phyloP scores from a whole-genome alignment of 2,113 vertebrate species.

The Engystomops pustulosus region DNA sequence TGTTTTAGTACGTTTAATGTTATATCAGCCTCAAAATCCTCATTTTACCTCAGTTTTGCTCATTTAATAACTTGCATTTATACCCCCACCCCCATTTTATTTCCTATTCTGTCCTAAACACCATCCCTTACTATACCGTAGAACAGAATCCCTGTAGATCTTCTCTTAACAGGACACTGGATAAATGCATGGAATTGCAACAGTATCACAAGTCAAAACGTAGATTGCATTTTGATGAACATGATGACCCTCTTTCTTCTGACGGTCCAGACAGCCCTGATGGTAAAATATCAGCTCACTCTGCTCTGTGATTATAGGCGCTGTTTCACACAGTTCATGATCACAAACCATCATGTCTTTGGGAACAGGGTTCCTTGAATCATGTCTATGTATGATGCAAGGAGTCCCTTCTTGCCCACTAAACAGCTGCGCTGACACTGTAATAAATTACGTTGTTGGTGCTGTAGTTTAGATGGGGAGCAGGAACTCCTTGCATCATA shows the following conservation, averaged over 20 bases:
- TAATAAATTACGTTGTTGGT: too few relatives aligned
- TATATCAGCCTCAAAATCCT: too few relatives aligned
- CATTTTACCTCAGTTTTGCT: too few relatives aligned
- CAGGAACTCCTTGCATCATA: too few relatives aligned
- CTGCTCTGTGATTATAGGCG: not conserved
- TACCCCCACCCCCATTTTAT: not conserved
- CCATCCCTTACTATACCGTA: slow-evolving; percentile 55
- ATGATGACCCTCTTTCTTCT: slow-evolving; percentile 60
- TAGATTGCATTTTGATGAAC: slow-evolving; percentile 37
- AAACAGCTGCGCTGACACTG: too few relatives aligned
- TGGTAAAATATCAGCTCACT: slow-evolving; percentile 65
- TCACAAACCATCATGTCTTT: too few relatives aligned
- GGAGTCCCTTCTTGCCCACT: too few relatives aligned
- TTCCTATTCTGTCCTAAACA: not conserved
- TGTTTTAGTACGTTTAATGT: too few relatives aligned
- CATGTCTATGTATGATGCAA: too few relatives aligned
- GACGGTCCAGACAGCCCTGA: slow-evolving; percentile 61
- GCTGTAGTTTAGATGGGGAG: too few relatives aligned
- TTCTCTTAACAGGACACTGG: slow-evolving; percentile 70
- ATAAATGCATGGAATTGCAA: slow-evolving; percentile 66
- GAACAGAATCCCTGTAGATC: slow-evolving; percentile 68
- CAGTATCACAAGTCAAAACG: slow-evolving; percentile 64
- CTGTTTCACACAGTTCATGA: too few relatives aligned
- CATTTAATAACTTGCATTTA: not conserved
- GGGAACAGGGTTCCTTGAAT: too few relatives aligned